Evolutionary conservation across 2,888 invertebrate genomes (phyloP).

Genomic region (Scelioninae gen. 1): DNA sequence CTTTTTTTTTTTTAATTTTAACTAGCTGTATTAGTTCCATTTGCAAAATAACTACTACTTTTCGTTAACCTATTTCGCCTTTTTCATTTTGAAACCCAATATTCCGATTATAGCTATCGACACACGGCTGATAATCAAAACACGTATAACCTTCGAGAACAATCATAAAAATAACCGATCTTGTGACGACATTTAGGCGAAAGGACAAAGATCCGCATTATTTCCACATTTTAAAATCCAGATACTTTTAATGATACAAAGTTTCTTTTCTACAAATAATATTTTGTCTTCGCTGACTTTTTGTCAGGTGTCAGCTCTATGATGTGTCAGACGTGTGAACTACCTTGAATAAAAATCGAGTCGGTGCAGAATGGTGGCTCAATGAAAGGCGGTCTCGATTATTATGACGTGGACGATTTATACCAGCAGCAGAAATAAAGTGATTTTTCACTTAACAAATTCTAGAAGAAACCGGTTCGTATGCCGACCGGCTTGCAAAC

Average conservation of each 20-base stretch:
- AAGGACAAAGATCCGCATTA: constrained; percentile 45
- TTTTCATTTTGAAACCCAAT: constrained; percentile 28
- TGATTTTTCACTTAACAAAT: constrained; percentile 50
- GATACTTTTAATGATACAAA: constrained; percentile 36
- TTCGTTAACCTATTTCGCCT: constrained; percentile 27
- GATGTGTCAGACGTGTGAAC: constrained; percentile 42
- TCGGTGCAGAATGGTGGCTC: constrained; percentile 40
- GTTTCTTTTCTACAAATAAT: constrained; percentile 9
- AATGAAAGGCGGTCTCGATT: constrained; percentile 42
- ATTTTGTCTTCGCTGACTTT: constrained; percentile 31
- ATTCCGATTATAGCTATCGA: constrained; percentile 26
- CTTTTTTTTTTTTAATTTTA: constrained; percentile 16
- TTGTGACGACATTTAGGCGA: constrained; percentile 46
- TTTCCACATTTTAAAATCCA: constrained; percentile 45
- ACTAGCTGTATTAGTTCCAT: constrained; percentile 19
- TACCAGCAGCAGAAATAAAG: constrained; percentile 34
- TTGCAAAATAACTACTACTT: constrained; percentile 32
- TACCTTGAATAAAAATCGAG: constrained; percentile 63
- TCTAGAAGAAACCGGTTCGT: constrained; percentile 42
- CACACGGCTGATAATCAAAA: constrained; percentile 25
- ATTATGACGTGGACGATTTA: constrained; percentile 49
- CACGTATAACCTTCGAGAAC: constrained; percentile 36
- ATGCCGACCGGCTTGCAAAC: constrained; percentile 16
- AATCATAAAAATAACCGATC: constrained; percentile 53
- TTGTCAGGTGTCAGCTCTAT: constrained; percentile 43